These are phyloP conservation scores for Condylostylus longicornis DNA, from an alignment of 1,140 invertebrate genomes.

Conservation along the genomic window DNA sequence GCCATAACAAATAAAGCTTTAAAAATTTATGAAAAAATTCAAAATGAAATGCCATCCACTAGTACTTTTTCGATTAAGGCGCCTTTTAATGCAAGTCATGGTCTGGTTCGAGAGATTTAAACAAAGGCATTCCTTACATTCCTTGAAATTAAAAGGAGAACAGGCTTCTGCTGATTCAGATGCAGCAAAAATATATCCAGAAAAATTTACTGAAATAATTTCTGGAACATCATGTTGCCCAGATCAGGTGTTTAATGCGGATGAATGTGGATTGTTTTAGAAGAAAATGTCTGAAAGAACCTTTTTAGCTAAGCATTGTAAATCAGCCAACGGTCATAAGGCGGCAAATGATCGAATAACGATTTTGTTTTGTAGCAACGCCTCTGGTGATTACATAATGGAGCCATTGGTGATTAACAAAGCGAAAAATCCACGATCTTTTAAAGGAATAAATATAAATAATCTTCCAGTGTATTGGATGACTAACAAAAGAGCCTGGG, in stretches of 20 bases:
- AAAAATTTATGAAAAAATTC: conserved; percentile 11
- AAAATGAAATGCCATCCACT: conserved; percentile 6
- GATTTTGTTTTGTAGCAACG: conserved; percentile 20
- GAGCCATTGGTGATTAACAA: conserved; percentile 34
- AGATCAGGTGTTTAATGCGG: conserved; percentile 31
- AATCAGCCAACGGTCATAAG: conserved; percentile 31
- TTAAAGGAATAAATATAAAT: conserved; percentile 28
- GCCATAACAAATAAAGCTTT: conserved; percentile 15
- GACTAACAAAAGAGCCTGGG: conserved; percentile 27
- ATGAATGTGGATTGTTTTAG: conserved; percentile 34
- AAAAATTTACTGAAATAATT: conserved; percentile 3
- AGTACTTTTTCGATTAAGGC: too few species aligned
- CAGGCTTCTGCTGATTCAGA: conserved; percentile 3
- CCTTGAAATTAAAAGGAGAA: conserved; percentile 4
- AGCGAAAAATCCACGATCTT: conserved; percentile 25
- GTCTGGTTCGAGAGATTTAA: conserved; percentile 9
- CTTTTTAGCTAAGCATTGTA: conserved; percentile 28
- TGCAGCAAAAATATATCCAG: conserved; percentile 4
- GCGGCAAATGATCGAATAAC: conserved; percentile 33
- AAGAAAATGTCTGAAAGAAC: conserved; percentile 34
- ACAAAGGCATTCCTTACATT: conserved; percentile 2
- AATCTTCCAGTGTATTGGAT: conserved; percentile 26
- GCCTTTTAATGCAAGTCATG: conserved; percentile 9
- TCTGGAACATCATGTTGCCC: conserved; percentile 18
- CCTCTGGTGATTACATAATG: conserved; percentile 26